Percentiles rank a stretch among this genome's conserved stretches.
phyloP scores from a whole-genome alignment of 2,113 vertebrate genomes.

The Brevimyrus niger region DNA sequence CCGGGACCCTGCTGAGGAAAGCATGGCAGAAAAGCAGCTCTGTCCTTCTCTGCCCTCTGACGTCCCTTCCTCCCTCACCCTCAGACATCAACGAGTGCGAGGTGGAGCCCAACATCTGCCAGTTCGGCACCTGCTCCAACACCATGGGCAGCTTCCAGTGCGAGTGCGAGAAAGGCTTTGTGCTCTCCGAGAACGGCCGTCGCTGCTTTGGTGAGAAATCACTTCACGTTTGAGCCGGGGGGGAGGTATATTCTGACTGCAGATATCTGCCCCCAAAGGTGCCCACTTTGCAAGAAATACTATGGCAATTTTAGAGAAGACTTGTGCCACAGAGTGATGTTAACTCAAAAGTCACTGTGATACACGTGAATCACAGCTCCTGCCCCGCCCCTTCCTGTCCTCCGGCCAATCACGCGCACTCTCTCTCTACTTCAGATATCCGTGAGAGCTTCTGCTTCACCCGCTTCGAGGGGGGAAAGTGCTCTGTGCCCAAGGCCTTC shows the following conservation, averaged over 20 bases:
- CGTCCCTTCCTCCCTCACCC: background rate
- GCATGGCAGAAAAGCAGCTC: background rate
- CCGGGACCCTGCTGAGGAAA: background rate
- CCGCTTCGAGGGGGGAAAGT: slow-evolving; percentile 78
- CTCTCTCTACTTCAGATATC: slow-evolving; percentile 61
- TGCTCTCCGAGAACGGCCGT: slow-evolving; percentile 78
- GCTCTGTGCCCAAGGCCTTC: slow-evolving; percentile 78
- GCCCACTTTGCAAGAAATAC: background rate
- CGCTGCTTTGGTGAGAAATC: slow-evolving; percentile 78
- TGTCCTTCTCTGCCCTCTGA: background rate
- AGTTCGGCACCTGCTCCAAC: slow-evolving; percentile 84
- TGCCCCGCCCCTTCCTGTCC: background rate
- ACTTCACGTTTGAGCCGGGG: background rate
- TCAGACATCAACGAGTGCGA: slow-evolving; percentile 87
- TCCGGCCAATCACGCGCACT: background rate
- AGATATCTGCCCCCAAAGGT: background rate
- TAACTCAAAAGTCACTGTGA: background rate
- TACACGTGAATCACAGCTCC: background rate
- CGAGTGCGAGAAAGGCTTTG: slow-evolving; percentile 74
- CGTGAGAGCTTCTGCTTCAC: slow-evolving; percentile 91
- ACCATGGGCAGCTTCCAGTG: slow-evolving; percentile 85
- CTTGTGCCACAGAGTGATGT: background rate
- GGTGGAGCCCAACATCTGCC: slow-evolving; percentile 78
- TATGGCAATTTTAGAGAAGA: background rate
- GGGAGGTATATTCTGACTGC: background rate